These are phyloP conservation scores for Thripadectes ignobilis DNA, from an alignment of 2,797 vertebrate genomes.

Conservation along the genomic window DNA sequence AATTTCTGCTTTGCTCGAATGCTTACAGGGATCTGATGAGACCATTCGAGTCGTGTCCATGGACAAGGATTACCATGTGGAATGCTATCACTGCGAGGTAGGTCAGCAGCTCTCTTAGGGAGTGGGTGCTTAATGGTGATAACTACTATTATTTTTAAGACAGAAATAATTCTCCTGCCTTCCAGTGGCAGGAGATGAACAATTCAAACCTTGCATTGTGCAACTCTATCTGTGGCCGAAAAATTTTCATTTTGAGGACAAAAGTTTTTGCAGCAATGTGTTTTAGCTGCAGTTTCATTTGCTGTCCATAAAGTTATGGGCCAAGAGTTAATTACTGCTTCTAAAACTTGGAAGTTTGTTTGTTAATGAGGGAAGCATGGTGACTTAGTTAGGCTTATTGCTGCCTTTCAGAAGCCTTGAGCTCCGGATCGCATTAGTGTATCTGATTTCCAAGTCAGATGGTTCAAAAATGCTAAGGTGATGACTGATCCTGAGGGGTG, in stretches of 20 bases:
- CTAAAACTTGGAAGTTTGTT: background rate
- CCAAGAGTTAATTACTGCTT: background rate
- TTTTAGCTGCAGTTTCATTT: background rate
- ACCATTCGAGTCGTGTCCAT: conserved; percentile 96
- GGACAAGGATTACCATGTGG: conserved; percentile 96
- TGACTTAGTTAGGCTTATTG: background rate
- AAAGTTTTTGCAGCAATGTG: background rate
- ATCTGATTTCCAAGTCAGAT: conserved; percentile 6
- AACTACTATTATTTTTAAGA: background rate
- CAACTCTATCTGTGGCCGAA: background rate
- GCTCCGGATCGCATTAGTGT: background rate
- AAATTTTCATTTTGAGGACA: background rate
- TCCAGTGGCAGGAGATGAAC: background rate
- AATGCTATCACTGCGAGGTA: conserved; percentile 96
- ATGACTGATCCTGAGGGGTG: background rate
- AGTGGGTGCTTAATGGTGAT: background rate
- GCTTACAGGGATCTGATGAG: conserved; percentile 90
- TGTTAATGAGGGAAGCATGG: background rate
- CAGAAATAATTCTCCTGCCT: background rate
- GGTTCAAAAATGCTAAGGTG: background rate
- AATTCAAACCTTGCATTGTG: background rate
- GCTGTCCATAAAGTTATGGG: background rate
- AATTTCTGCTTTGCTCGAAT: background rate
- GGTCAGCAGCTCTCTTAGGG: conserved; percentile 35
- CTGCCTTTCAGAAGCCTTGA: background rate